A percentile compares a stretch with the other conserved stretches of the same genome.
Conservation (phyloP, 1,140 invertebrate species). For the Heliconius eleuchia region DNA sequence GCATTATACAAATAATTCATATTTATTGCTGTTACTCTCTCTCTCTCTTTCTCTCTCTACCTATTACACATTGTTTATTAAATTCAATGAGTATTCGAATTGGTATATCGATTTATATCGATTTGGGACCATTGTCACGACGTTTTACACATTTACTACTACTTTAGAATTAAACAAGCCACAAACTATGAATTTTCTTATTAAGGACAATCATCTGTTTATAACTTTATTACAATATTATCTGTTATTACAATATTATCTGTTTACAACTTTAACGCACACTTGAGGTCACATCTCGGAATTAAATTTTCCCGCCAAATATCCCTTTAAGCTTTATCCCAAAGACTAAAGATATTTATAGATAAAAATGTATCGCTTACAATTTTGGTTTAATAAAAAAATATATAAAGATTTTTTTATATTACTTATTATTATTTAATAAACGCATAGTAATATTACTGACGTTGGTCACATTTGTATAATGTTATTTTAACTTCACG, state of each 20-base stretch:
- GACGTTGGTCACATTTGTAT: background rate
- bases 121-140: constrained; percentile 36
- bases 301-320: background rate
- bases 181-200: constrained; percentile 17
- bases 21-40: background rate
- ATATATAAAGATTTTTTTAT: background rate
- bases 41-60: no score
- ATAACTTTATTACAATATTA: background rate
- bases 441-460: background rate
- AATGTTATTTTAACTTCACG: no score
- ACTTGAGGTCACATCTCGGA: background rate
- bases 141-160: constrained; percentile 22
- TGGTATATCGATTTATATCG: background rate
- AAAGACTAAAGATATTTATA: background rate
- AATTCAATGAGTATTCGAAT: background rate
- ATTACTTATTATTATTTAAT: background rate
- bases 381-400: background rate
- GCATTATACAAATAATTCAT: background rate
- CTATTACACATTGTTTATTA: constrained; percentile 27
- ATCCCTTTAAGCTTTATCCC: background rate
- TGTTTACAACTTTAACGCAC: background rate
- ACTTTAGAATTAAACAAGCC: constrained; percentile 16
- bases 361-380: background rate
- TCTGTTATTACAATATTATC: background rate
- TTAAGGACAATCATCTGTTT: background rate